Conservation (phyloP, 2,888 invertebrate species). For the Gastracanthus pulcherrimus region DNA sequence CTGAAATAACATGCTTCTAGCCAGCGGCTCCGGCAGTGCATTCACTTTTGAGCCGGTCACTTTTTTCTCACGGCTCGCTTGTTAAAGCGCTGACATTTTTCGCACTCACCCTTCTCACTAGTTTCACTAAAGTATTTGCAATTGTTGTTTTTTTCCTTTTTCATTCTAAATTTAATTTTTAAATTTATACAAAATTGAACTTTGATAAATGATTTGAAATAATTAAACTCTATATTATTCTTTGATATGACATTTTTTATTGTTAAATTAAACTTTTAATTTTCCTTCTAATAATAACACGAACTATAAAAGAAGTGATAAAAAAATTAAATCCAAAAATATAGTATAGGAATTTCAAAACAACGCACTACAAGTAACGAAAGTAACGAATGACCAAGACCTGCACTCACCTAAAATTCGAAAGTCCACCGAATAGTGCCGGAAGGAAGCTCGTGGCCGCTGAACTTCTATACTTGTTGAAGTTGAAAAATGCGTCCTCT, state of each 20-base stretch:
- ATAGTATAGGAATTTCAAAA: neutral
- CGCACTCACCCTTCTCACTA: neutral
- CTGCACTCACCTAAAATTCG: slow-evolving; percentile 31
- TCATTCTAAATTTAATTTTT: neutral
- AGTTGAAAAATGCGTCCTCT: neutral
- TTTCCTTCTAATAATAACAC: no score
- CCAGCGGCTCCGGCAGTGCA: slow-evolving; percentile 56
- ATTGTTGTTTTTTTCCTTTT: neutral
- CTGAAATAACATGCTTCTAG: slow-evolving; percentile 12
- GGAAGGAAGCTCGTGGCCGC: neutral
- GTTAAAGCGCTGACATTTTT: neutral
- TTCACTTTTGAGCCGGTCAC: slow-evolving; percentile 60
- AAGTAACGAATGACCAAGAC: neutral
- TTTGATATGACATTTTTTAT: no score
- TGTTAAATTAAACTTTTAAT: no score
- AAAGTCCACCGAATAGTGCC: neutral
- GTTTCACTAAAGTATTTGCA: neutral
- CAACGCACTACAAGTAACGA: neutral
- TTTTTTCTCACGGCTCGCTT: slow-evolving; percentile 20
- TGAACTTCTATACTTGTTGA: no score
- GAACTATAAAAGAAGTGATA: no score
- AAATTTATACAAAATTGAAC: no score
- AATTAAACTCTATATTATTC: no score
- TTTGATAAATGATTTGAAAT: no score
- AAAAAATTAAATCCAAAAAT: no score